A percentile compares a stretch with the other conserved stretches of the same genome.
These are phyloP conservation scores for Mechanitis messenoides DNA, from an alignment of 2,888 invertebrate genomes.

Conservation along the genomic window DNA sequence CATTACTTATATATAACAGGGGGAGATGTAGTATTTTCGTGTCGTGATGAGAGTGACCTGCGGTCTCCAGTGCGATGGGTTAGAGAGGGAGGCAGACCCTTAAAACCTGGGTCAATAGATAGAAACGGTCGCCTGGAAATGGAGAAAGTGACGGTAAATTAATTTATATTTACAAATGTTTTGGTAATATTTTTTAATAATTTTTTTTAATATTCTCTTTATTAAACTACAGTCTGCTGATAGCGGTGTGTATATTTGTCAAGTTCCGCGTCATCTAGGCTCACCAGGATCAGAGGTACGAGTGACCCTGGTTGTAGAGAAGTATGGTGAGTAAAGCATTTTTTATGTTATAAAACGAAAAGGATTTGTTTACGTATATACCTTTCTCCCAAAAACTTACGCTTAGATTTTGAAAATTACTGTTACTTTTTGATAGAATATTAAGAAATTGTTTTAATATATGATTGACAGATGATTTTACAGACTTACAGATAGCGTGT, in stretches of 20 bases:
- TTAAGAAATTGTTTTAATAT: too few species aligned
- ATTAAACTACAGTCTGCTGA: slow-evolving; percentile 77
- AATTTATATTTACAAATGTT: not conserved
- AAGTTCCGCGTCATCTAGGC: slow-evolving; percentile 82
- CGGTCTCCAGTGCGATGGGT: slow-evolving; percentile 86
- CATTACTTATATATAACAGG: slow-evolving; percentile 68
- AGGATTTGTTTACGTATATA: too few species aligned
- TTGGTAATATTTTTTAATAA: not conserved
- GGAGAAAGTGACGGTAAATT: slow-evolving; percentile 82
- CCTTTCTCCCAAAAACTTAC: too few species aligned
- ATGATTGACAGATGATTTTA: too few species aligned
- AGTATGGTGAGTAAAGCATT: slow-evolving; percentile 79
- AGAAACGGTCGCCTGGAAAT: slow-evolving; percentile 89
- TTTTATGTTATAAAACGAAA: not conserved
- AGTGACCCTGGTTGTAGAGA: slow-evolving; percentile 84
- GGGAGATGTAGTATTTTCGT: slow-evolving; percentile 94
- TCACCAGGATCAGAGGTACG: slow-evolving; percentile 80
- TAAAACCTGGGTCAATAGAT: slow-evolving; percentile 87
- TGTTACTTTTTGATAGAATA: too few species aligned
- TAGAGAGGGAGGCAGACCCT: slow-evolving; percentile 81
- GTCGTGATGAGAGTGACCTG: slow-evolving; percentile 90
- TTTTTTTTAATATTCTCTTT: not conserved
- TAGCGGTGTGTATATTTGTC: slow-evolving; percentile 89
- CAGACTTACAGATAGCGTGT: too few species aligned
- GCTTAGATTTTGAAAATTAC: too few species aligned